Conservation (phyloP, 2,113 vertebrate species). For the Alethe castanea region DNA sequence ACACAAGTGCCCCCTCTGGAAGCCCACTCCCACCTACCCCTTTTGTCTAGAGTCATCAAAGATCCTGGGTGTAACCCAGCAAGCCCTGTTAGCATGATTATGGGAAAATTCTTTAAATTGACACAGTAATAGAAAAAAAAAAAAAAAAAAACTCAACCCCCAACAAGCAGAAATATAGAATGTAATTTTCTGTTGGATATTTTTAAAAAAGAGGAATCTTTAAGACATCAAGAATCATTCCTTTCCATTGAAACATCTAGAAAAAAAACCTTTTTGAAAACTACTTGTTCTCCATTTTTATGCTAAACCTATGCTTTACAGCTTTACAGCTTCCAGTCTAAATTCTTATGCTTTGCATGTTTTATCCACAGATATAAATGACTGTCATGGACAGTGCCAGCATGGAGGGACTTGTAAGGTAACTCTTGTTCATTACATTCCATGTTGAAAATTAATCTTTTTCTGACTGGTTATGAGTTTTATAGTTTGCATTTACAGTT, state of each 20-base stretch:
- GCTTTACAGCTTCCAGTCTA: not conserved
- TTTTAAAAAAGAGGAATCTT: not conserved
- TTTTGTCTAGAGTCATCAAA: too few species aligned
- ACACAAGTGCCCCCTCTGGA: too few species aligned
- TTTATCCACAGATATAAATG: constrained; percentile 79
- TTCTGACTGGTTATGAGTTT: not conserved
- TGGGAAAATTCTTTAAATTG: too few species aligned
- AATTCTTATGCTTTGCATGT: constrained; percentile 11
- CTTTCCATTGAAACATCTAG: not conserved
- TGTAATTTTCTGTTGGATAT: not conserved
- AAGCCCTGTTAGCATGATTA: too few species aligned
- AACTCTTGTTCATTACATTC: not conserved
- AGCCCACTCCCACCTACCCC: too few species aligned
- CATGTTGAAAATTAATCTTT: not conserved
- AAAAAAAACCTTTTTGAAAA: not conserved
- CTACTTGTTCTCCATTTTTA: not conserved
- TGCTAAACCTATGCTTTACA: not conserved
- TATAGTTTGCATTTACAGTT: not conserved
- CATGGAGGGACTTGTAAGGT: constrained; percentile 93
- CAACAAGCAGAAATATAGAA: not conserved
- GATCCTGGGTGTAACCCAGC: too few species aligned
- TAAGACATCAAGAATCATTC: not conserved
- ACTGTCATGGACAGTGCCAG: constrained; percentile 90
- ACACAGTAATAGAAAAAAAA: too few species aligned
- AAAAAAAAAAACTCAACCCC: too few species aligned